phyloP scores from a whole-genome alignment of 2,797 vertebrate genomes.

The Hyperoplus lanceolatus region DNA sequence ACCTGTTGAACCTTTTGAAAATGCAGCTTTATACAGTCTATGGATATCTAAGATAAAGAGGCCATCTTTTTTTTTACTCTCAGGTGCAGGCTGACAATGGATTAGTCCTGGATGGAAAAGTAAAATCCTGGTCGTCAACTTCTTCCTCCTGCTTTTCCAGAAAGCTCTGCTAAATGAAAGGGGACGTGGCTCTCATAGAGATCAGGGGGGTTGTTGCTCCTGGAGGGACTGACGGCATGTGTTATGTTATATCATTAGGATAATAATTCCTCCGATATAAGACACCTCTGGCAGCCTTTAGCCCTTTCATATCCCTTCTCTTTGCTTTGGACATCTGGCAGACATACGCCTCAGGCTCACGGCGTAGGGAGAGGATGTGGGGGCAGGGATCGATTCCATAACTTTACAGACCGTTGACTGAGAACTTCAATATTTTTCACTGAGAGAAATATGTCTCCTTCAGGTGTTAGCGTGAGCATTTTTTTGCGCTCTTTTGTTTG shows the following conservation, averaged over 20 bases:
- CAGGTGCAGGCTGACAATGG: conserved; percentile 11
- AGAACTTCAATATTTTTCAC: conserved; percentile 53
- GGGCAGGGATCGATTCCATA: conserved; percentile 75
- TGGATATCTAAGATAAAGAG: not conserved
- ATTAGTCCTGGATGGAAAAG: conserved; percentile 29
- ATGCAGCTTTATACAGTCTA: not conserved
- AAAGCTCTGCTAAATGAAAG: conserved; percentile 58
- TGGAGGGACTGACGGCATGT: conserved; percentile 76
- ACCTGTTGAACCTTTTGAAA: not conserved
- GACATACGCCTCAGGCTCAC: conserved; percentile 76
- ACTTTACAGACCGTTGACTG: conserved; percentile 60
- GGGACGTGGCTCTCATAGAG: conserved; percentile 52
- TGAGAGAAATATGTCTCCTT: conserved; percentile 58
- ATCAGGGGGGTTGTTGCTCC: conserved; percentile 51
- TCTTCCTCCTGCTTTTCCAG: conserved; percentile 31
- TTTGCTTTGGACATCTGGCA: conserved; percentile 83
- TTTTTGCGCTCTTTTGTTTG: conserved; percentile 43
- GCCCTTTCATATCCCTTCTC: conserved; percentile 67
- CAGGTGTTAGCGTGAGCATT: conserved; percentile 55
- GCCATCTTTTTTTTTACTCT: conserved; percentile 6
- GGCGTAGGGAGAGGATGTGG: conserved; percentile 69
- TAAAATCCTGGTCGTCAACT: conserved; percentile 23
- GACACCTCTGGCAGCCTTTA: conserved; percentile 76
- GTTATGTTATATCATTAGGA: conserved; percentile 80
- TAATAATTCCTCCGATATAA: conserved; percentile 80